phyloP scores from a whole-genome alignment of 2,888 invertebrate genomes.

The Entomobrya proxima region DNA sequence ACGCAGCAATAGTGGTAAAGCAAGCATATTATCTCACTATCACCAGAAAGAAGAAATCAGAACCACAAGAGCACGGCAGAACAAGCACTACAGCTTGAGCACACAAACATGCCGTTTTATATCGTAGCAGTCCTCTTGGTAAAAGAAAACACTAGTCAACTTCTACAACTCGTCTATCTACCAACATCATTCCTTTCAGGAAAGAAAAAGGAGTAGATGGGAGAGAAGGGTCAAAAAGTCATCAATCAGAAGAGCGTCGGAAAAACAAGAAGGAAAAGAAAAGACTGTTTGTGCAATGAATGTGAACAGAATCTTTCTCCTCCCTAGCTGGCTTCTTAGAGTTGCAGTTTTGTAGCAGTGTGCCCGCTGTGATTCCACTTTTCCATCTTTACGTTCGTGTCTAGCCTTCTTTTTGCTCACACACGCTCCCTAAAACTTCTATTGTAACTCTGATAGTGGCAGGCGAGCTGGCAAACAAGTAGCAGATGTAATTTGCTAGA shows the following conservation, averaged over 20 bases:
- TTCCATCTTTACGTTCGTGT: background rate
- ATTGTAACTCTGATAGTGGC: no score
- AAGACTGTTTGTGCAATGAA: conserved; percentile 14
- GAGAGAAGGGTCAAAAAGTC: conserved; percentile 57
- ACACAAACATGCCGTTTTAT: background rate
- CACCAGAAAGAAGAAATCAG: background rate
- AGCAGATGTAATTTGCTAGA: no score
- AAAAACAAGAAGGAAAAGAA: conserved; percentile 25
- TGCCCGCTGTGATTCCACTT: background rate
- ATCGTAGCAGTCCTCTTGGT: background rate
- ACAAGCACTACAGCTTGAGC: background rate
- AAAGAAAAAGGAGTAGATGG: conserved; percentile 4
- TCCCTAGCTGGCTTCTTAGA: background rate
- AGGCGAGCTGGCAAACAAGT: no score
- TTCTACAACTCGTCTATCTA: background rate
- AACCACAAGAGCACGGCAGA: background rate
- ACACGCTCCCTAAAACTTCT: no score
- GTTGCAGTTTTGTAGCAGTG: background rate
- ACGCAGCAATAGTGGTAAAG: background rate
- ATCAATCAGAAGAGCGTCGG: conserved; percentile 54
- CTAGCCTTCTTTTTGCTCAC: no score
- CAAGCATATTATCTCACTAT: background rate
- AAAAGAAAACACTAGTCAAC: background rate
- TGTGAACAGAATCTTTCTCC: background rate
- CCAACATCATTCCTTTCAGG: background rate